Evolutionary conservation across 2,888 invertebrate species (phyloP), one percentile per base, ranked within the genome.

Genomic region (Epinotia nisella): DNA sequence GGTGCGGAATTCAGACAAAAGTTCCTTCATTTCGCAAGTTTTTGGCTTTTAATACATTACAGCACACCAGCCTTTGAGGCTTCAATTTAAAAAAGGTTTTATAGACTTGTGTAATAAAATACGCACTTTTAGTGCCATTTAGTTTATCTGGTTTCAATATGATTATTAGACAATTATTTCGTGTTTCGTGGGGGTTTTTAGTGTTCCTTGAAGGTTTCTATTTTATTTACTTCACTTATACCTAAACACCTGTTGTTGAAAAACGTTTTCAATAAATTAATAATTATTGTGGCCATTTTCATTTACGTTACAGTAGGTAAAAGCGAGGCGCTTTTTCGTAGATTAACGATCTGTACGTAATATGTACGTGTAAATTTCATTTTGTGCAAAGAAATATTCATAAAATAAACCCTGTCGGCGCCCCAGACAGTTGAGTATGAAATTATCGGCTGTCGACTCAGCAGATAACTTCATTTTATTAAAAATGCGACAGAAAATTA

Each of bases 1-100:
- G 87, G 86, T 78, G 84, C 80, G 83, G 85, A 88, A 88, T 85
- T 83, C 80, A 78, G 79, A 80, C 79, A 76, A 79, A 82, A 85
- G 81, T 86, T 85, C 75, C 75, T 65, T 79, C 77, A 79, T 81
- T 83, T 82, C 80, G 82, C 84, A 85, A 86, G 83, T 85, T 83
- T 76, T 75, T 69, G 62, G 15, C 35, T 51, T 56, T 51, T 51
- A 70, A 56, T 62, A 55, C 45, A 61, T 61, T 49, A n/a, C n/a
- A n/a, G n/a, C n/a, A 49, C 49, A 13, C 41, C 41, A 49, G 49
- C 49, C 49, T 49, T 49, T 49, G n/a, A n/a, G 49, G 15, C n/a
- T 49, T 49, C 17, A 17, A 24, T 53, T 53, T 3, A 10, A 7
- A 51, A 53, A 53, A 21, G 53, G 53, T 19, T 19, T 19, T 53